These are phyloP conservation scores for Macroteleia sp. DNA, from an alignment of 2,888 invertebrate genomes.

Conservation along the genomic window DNA sequence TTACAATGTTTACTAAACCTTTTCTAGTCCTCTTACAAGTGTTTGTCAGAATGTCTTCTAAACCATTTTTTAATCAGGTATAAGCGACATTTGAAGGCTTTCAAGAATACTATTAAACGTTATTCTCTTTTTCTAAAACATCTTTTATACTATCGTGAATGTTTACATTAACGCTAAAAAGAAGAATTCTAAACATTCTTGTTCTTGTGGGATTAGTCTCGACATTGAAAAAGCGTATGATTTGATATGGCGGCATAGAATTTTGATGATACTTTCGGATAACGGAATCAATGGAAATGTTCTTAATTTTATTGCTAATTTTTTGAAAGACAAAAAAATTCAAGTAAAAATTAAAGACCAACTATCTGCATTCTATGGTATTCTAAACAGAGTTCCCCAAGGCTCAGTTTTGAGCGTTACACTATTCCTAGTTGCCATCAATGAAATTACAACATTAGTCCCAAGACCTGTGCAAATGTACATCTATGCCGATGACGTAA, in stretches of 20 bases:
- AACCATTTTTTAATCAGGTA: no score
- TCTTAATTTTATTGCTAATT: slow-evolving; percentile 33
- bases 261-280: slow-evolving; percentile 6
- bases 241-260: slow-evolving; percentile 43
- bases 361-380: neutral
- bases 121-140: no score
- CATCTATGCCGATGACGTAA: slow-evolving; percentile 39
- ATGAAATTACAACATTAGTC: slow-evolving; percentile 12
- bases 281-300: slow-evolving; percentile 19
- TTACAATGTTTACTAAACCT: no score
- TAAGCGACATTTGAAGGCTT: no score
- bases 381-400: slow-evolving; percentile 46
- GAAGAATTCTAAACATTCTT: no score
- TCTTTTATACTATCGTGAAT: no score
- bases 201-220: no score
- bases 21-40: no score
- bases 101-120: no score
- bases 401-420: slow-evolving; percentile 36
- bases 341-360: slow-evolving; percentile 58
- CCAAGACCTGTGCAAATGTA: slow-evolving; percentile 5
- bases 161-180: no score
- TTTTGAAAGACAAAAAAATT: slow-evolving; percentile 22
- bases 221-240: slow-evolving; percentile 65
- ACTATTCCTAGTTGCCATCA: slow-evolving; percentile 35
- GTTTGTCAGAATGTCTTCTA: no score